Base-by-base conservation (phyloP, 2,113 vertebrate species). In the Brevimyrus niger region DNA sequence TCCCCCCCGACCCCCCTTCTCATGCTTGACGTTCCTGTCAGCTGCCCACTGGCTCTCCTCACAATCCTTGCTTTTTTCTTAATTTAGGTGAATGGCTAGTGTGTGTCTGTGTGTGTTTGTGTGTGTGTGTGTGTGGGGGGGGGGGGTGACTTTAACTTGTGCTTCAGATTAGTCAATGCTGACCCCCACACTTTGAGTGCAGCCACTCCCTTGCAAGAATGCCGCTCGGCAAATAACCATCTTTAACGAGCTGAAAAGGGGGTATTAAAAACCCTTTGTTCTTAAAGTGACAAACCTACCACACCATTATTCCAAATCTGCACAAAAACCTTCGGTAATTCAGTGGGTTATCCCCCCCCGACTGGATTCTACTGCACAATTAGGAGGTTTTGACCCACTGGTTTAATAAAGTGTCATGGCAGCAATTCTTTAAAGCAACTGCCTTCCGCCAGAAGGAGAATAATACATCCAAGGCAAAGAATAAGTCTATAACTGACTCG, bases 241-340 rank as follows among this genome's bases (percentile, higher is more conserved):
- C 92, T 86, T 69, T 90, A 92, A 94, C 88, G 88, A 92, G 92
- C 93, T 48, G 46, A 88, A 92, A 87, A 89, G 91, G 93, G 93
- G 91, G 93, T 93, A 95, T 93, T 94, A 94, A 95, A 94, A 94
- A 93, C 91, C 92, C 92, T 94, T 93, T 92, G 94, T 90, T 88
- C 92, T 91, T 92, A 92, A 92, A 92, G 92, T 92, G 92, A 92
- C 92, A 95, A 90, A 89, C 90, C 87, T 61, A 93, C 44, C 90
- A 92, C 88, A 90, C 88, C 93, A 91, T 95, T 93, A 94, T 95
- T 94, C 95, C 91, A 92, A 88, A 91, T 91, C 90, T 89, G 91
- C 91, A 89, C 87, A 87, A 90, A 94, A 92, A 95, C 94, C 93
- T 87, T 93, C 90, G 53, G 91, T 88, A 88, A 93, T 94, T 94